A percentile compares a stretch with the other conserved stretches of the same genome.
Evolutionary conservation across 2,888 invertebrate species (phyloP).

Genomic region (Girardia tigrina): DNA sequence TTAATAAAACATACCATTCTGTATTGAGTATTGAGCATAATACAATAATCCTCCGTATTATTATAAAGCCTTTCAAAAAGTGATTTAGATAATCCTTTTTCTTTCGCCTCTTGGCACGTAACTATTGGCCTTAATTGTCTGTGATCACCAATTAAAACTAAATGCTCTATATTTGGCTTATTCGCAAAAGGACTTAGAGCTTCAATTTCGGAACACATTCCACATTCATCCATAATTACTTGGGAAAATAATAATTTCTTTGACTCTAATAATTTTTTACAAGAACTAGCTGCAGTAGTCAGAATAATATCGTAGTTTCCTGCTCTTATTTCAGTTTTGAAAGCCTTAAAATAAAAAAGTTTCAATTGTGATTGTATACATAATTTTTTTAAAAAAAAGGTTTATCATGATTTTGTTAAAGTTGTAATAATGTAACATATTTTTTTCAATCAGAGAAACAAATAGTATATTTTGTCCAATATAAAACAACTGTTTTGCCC

Average conservation of each 20-base stretch:
- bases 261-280: neutral
- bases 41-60: neutral
- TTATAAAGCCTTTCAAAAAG: neutral
- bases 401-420: too few species aligned
- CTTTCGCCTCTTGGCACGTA: neutral
- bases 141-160: constrained; percentile 14
- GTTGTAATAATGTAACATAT: too few species aligned
- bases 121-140: constrained; percentile 1
- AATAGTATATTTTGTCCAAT: too few species aligned
- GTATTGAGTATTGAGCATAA: neutral
- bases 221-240: constrained; percentile 43
- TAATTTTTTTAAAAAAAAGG: too few species aligned
- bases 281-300: constrained; percentile 20
- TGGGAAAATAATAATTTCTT: neutral
- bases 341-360: neutral
- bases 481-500: too few species aligned
- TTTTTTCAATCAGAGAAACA: too few species aligned
- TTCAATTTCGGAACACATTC: constrained; percentile 44
- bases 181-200: constrained; percentile 39
- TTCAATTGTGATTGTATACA: too few species aligned
- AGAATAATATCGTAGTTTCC: neutral
- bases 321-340: neutral
- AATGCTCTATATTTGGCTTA: neutral
- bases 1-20: neutral
- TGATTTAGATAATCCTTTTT: neutral